These are phyloP conservation scores for Trogon melanurus DNA, from an alignment of 2,113 vertebrate species.

Conservation along the genomic window DNA sequence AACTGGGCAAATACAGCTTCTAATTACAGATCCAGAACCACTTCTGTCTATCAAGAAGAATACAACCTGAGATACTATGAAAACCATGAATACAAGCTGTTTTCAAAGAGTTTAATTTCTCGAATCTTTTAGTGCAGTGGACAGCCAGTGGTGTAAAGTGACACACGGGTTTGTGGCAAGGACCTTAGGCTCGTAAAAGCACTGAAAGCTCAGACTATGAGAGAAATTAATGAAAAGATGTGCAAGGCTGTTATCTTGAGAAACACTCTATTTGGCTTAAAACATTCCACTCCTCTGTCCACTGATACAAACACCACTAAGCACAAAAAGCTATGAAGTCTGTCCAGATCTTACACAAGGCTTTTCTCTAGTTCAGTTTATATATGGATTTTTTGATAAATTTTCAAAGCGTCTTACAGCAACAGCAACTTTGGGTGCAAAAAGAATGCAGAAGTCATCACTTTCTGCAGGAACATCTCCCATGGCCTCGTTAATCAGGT, in stretches of 20 bases:
- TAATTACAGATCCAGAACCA: neutral
- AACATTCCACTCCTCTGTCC: neutral
- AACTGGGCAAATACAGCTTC: neutral
- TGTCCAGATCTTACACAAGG: neutral
- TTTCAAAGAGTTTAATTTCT: neutral
- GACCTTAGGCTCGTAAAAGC: neutral
- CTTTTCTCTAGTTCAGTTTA: neutral
- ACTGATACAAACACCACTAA: neutral
- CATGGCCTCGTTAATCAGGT: conserved; percentile 82
- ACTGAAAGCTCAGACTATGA: neutral
- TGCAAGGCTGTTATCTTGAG: neutral
- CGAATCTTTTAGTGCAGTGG: neutral
- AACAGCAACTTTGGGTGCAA: conserved; percentile 86
- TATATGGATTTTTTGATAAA: neutral
- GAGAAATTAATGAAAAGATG: neutral
- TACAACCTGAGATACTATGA: neutral
- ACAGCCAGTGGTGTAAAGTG: neutral
- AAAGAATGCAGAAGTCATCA: conserved; percentile 97
- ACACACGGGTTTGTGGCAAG: neutral
- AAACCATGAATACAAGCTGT: neutral
- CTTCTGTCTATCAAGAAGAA: neutral
- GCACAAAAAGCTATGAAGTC: neutral
- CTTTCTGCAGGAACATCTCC: conserved; percentile 81
- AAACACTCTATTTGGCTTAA: neutral
- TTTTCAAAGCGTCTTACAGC: conserved; percentile 74